Evolutionary conservation across 1,140 invertebrate species (phyloP), one percentile per base, ranked within the genome.

Genomic region (Drosophila baimaii): DNA sequence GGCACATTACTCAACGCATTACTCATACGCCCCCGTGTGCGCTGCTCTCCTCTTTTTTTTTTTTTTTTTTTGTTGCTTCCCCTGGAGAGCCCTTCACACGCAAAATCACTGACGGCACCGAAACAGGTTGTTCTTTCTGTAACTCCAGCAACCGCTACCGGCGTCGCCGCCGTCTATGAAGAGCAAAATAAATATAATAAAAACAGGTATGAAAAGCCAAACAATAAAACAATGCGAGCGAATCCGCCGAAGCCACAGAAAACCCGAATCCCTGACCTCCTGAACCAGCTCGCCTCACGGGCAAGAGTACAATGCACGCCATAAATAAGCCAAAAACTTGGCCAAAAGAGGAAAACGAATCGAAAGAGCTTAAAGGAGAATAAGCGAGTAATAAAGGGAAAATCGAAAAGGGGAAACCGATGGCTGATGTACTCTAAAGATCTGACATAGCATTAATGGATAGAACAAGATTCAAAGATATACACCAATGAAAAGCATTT

Each of bases 141-240:
- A 21, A 43, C 35, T 25, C 46, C 4, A n/a, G 2, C 21, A 23
- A 12, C 19, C 10, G 25, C 27, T 4, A 10, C 15, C 7, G 7
- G 19, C 41, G 10, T 54, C n/a, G 13, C 27, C n/a, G 13, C 27
- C 39, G 43, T 54, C 72, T 59, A 79, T 81, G 68, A 77, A 81
- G 79, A 66, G 79, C 62, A 77, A 81, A 77, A 77, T 73, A 81
- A 81, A 81, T 77, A 81, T 63, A 79, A 81, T 81, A 81, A 81
- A 77, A 77, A 73, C 58, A n/a, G 49, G 46, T 33, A 79, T 76
- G 49, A 43, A 69, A 51, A 76, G 47, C 23, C 64, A 65, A 75
- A 75, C 64, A 78, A 80, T 78, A 80, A 81, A 78, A 70, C 55
- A 79, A 79, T 75, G 59, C 64, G 12, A 27, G 39, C 44, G 21